A percentile compares a stretch with the other conserved stretches of the same genome.
These are phyloP conservation scores for Porites cylindrica DNA, from an alignment of 92 coral and sea anemone genomes.

Conservation along the genomic window DNA sequence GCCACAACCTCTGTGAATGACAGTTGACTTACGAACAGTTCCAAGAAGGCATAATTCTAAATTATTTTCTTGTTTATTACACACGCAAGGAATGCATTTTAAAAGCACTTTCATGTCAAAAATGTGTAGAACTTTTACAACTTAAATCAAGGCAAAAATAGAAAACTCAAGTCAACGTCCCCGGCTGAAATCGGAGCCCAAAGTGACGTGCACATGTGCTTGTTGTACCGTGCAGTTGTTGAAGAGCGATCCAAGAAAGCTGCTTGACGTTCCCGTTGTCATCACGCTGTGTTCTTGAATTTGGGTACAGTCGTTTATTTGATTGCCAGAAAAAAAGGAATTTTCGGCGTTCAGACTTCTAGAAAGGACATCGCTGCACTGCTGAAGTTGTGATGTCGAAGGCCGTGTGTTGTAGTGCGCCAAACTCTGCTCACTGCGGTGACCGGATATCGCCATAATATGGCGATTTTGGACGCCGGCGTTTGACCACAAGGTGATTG, in stretches of 20 bases:
- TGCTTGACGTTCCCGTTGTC: neutral
- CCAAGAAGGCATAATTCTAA: too few relatives aligned
- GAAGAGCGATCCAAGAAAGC: slow-evolving; percentile 1
- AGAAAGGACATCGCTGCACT: slow-evolving; percentile 42
- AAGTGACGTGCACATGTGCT: slow-evolving; percentile 11
- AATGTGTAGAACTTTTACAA: too few relatives aligned
- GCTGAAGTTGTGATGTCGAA: slow-evolving; percentile 42
- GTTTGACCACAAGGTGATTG: too few relatives aligned
- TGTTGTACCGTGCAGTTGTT: slow-evolving; percentile 25
- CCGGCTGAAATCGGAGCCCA: neutral
- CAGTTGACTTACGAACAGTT: too few relatives aligned
- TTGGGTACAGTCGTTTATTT: neutral
- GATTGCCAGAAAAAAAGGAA: neutral
- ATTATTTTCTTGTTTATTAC: too few relatives aligned
- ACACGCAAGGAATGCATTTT: too few relatives aligned
- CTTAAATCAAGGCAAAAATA: neutral
- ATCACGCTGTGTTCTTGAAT: neutral
- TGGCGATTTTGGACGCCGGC: slow-evolving; percentile 48
- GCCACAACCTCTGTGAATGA: too few relatives aligned
- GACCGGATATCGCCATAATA: slow-evolving; percentile 53
- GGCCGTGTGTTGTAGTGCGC: slow-evolving; percentile 40
- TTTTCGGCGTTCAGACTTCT: slow-evolving; percentile 7
- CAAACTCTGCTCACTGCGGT: slow-evolving; percentile 43
- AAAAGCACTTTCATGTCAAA: too few relatives aligned
- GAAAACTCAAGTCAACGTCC: neutral